Evolutionary conservation across 2,888 invertebrate species (phyloP), one percentile per base, ranked within the genome.

Genomic region (Brachypalpus laphriformis): DNA sequence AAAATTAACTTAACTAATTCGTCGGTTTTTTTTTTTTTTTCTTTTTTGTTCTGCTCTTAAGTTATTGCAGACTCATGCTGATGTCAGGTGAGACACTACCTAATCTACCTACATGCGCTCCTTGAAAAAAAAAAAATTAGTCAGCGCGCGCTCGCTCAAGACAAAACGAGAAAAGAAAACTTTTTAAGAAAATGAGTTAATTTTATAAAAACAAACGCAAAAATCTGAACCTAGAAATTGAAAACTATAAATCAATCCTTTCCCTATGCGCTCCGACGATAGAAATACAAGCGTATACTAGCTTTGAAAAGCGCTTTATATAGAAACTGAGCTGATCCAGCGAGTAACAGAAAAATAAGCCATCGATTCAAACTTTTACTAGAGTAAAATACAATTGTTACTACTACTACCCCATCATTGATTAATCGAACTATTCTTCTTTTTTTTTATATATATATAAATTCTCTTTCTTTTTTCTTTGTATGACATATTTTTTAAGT

Each of bases 1-100:
- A 80, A 86, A 78, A 72, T 74, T 82, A 77, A 75, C 90, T 89
- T 90, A 89, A 91, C 91, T 90, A 91, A 91, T 91, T 90, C 90
- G 90, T 90, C 90, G 91, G 90, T 91, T 90, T 90, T 87, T 85
- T 86, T 89, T 34, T 88, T 91, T 91, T 90, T 87, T 87, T 86
- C 89, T 89, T 90, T 90, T 90, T 91, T 91, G 90, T 91, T 91
- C 91, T 91, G 91, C 91, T 85, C 85, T 91, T 91, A 91, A 91
- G 91, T 91, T 91, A 91, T 91, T 91, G 91, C 91, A 91, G 91
- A 91, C 91, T 89, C 89, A 90, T 89, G 90, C 90, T 89, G 90
- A 90, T 89, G 90, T 90, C 90, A 88, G 90, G 90, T 90, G 90
- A 90, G 90, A 90, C 89, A 90, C 90, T 88, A 86, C 81, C 80